These are phyloP conservation scores for Silurus glanis DNA, from an alignment of 2,113 vertebrate species.

Conservation along the genomic window DNA sequence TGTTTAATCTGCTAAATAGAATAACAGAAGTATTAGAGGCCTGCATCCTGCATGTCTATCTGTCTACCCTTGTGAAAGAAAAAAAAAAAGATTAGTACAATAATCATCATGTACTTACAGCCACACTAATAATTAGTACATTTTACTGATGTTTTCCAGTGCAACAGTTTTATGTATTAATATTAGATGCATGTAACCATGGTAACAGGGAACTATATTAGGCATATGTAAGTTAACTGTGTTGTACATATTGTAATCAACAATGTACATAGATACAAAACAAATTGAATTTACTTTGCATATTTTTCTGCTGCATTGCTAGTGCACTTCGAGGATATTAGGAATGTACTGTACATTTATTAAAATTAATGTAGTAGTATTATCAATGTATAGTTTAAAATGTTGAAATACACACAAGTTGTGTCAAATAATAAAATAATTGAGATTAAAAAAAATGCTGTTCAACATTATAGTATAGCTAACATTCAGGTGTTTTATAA, in stretches of 20 bases:
- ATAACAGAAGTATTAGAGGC: background rate
- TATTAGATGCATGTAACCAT: background rate
- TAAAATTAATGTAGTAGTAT: background rate
- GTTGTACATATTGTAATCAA: background rate
- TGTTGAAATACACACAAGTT: background rate
- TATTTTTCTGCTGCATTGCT: background rate
- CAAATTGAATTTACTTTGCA: background rate
- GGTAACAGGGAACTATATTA: background rate
- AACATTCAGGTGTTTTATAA: background rate
- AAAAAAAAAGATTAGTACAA: background rate
- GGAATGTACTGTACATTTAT: background rate
- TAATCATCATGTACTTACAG: background rate
- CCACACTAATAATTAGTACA: background rate
- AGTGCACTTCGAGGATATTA: background rate
- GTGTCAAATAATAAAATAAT: background rate
- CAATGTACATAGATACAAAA: background rate
- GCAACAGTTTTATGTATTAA: background rate
- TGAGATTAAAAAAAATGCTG: background rate
- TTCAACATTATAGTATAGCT: background rate
- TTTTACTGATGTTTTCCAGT: background rate
- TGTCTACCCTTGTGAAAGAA: background rate
- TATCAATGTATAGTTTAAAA: background rate
- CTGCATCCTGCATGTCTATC: background rate
- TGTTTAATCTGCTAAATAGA: constrained; percentile 17
- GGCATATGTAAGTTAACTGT: background rate